These are phyloP conservation scores for Misgurnus mizolepis DNA, from an alignment of 2,113 vertebrate species.

Conservation along the genomic window DNA sequence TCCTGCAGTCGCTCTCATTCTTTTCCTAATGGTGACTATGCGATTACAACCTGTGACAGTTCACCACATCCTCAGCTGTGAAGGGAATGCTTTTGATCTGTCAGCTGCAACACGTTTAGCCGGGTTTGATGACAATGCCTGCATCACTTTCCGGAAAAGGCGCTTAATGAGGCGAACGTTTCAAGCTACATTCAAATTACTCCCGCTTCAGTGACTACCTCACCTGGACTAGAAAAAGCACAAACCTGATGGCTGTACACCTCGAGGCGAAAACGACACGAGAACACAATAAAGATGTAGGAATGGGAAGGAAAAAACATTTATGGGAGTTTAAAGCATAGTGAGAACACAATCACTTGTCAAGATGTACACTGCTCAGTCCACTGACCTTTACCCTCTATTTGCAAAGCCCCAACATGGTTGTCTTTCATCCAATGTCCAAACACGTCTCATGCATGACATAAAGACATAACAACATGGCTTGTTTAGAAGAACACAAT, in stretches of 20 bases:
- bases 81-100: constrained; percentile 17
- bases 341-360: constrained; percentile 6
- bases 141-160: constrained; percentile 1
- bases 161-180: neutral
- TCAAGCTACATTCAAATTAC: neutral
- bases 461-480: neutral
- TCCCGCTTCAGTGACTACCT: neutral
- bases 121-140: constrained; percentile 1
- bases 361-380: constrained; percentile 9
- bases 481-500: constrained; percentile 1
- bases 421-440: constrained; percentile 26
- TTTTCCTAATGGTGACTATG: constrained; percentile 10
- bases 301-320: constrained; percentile 3
- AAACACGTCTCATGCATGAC: constrained; percentile 15
- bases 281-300: neutral
- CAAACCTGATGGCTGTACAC: neutral
- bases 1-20: neutral
- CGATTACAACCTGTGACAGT: constrained; percentile 5
- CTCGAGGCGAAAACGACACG: constrained; percentile 35
- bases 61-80: constrained; percentile 22
- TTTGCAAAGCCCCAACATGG: constrained; percentile 15
- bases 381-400: constrained; percentile 32
- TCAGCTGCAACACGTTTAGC: neutral
- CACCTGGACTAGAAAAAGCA: constrained; percentile 33
- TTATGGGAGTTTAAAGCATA: neutral